A percentile compares a stretch with the other conserved stretches of the same genome.
These are phyloP conservation scores for Cladopsammia gracilis DNA, from an alignment of 64 coral and sea anemone genomes.

Conservation along the genomic window DNA sequence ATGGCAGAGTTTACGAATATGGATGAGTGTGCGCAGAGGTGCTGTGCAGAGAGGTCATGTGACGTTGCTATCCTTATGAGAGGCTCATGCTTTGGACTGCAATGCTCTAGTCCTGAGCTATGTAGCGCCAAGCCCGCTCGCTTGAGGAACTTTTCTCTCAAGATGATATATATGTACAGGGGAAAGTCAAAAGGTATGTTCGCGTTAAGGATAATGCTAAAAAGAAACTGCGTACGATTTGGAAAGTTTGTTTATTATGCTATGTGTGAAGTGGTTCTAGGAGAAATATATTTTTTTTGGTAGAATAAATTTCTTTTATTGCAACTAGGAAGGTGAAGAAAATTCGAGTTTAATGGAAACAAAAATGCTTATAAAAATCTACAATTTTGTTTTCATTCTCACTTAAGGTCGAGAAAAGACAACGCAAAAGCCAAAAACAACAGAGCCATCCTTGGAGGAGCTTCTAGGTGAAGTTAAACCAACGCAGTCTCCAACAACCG, in stretches of 20 bases:
- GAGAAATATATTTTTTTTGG: background rate
- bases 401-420: constrained; percentile 32
- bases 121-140: constrained; percentile 79
- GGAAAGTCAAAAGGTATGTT: constrained; percentile 7
- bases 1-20: constrained; percentile 82
- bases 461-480: constrained; percentile 81
- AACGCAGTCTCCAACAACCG: constrained; percentile 73
- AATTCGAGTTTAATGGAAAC: too few species aligned
- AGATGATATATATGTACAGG: constrained; percentile 85
- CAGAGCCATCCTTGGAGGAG: constrained; percentile 83
- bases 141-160: constrained; percentile 78
- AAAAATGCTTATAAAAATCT: too few species aligned
- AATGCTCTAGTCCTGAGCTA: constrained; percentile 62
- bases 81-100: constrained; percentile 85
- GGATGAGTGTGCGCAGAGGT: constrained; percentile 78
- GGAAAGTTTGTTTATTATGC: too few species aligned
- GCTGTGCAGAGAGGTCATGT: constrained; percentile 79
- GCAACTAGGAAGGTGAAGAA: too few species aligned
- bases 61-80: constrained; percentile 93
- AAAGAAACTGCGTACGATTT: background rate
- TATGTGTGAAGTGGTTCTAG: background rate
- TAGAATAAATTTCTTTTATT: background rate
- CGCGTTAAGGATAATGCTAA: background rate
- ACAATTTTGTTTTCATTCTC: background rate
- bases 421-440: background rate